Evolutionary conservation across 2,113 vertebrate genomes (phyloP), one percentile per base, ranked within the genome.

Genomic region (Pipa parva): DNA sequence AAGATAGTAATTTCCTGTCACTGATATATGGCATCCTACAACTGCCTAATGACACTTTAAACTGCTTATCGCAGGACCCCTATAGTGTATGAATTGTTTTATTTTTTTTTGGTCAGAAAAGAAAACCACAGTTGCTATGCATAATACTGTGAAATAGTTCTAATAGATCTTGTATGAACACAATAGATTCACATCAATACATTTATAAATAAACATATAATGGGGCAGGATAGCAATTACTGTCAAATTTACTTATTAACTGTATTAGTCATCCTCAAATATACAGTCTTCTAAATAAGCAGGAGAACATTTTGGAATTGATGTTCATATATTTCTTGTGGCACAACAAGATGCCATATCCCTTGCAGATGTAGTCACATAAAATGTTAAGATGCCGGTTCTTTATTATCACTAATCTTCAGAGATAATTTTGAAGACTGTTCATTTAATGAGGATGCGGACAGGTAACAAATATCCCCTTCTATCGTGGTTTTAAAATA

Each of bases 371-470:
- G 49, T 1, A 21, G 52, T 17, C 39, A 10, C 39, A 21, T 48
- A 29, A 24, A n/a, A 15, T 28, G 28, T 26, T 61, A 54, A 48
- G 17, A 31, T 59, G 15, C 58, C 59, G 24, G 5, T 61, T 54
- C 57, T 22, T 21, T 76, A 27, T 33, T 71, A 58, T 56, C 70
- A 20, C 54, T 67, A 71, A 73, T 71, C 64, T 60, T 65, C 71
- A 65, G 63, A 63, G 74, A 70, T 71, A 49, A 26, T 74, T 76
- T 63, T 65, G 56, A 76, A 64, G 33, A 59, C 50, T 22, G 57
- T 74, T 9, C 13, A 20, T 55, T 79, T 76, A 76, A 60, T 75
- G 31, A 48, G 74, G 10, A 72, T 12, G 3, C 12, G 25, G 1
- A 9, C n/a, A 28, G 45, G 74, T 75, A 48, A 59, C 45, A 72